Percentiles rank a stretch among this genome's conserved stretches.
These are phyloP conservation scores for Epinephelus awoara DNA, from an alignment of 2,797 vertebrate species.

Conservation along the genomic window DNA sequence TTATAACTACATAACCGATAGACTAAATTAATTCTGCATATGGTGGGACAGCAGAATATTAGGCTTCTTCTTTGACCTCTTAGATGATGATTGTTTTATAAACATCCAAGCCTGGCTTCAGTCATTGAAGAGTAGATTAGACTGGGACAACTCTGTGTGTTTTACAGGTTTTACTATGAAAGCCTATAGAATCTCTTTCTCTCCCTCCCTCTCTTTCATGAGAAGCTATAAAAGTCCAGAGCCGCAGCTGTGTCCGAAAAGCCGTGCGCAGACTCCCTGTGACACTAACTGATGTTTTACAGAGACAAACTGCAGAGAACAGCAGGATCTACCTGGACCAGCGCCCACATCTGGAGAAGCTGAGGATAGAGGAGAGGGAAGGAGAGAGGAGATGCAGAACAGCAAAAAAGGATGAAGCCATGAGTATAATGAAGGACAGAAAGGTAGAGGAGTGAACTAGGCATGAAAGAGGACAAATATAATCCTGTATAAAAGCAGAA, in stretches of 20 bases:
- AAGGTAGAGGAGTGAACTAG: constrained; percentile 15
- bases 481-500: constrained; percentile 4
- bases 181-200: constrained; percentile 40
- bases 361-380: constrained; percentile 51
- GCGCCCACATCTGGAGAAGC: constrained; percentile 72
- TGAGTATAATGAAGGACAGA: constrained; percentile 15
- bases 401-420: constrained; percentile 20
- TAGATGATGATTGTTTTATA: constrained; percentile 43
- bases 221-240: constrained; percentile 64
- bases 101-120: constrained; percentile 44
- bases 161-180: constrained; percentile 55
- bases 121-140: constrained; percentile 46
- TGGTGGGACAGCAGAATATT: constrained; percentile 7
- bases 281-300: constrained; percentile 74
- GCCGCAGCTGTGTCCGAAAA: constrained; percentile 57
- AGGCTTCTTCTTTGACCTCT: constrained; percentile 1
- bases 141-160: constrained; percentile 34
- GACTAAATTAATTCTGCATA: constrained; percentile 4
- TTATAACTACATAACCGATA: not conserved
- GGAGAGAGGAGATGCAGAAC: constrained; percentile 22
- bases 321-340: constrained; percentile 68
- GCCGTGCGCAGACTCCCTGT: constrained; percentile 45
- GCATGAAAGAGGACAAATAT: not conserved
- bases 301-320: constrained; percentile 72
- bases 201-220: constrained; percentile 43